phyloP scores from a whole-genome alignment of 2,888 invertebrate species.

The Eurytoma adleriae region DNA sequence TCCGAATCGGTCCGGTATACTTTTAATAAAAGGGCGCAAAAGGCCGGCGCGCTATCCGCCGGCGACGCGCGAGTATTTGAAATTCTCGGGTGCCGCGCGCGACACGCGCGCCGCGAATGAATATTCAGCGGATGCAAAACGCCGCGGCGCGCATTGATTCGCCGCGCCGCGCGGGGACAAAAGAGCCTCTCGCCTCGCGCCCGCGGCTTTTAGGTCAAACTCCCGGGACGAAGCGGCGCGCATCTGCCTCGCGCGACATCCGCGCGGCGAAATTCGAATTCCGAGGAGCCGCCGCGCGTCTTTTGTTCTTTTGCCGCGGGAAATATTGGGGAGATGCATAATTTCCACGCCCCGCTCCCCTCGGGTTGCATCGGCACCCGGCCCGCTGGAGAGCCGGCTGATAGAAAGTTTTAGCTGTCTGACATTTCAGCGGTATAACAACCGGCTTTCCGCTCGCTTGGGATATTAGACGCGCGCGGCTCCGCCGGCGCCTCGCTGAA shows the following conservation, averaged over 20 bases:
- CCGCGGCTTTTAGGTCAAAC: conserved; percentile 38
- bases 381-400: too few relatives aligned
- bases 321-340: conserved; percentile 16
- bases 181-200: conserved; percentile 9
- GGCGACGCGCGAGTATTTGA: conserved; percentile 61
- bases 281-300: conserved; percentile 17
- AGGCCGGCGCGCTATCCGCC: not conserved
- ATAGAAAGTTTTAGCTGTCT: conserved; percentile 4
- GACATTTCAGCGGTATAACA: not conserved
- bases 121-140: conserved; percentile 70
- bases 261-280: conserved; percentile 26
- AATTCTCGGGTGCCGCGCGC: conserved; percentile 64
- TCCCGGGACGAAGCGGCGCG: not conserved
- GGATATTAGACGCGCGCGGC: not conserved
- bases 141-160: conserved; percentile 44
- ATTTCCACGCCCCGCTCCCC: not conserved
- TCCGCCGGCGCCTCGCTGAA: not conserved
- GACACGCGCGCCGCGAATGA: conserved; percentile 61
- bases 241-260: not conserved
- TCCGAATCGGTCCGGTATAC: conserved; percentile 17
- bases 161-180: conserved; percentile 20
- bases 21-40: conserved; percentile 35
- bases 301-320: conserved; percentile 8
- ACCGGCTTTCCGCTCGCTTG: not conserved
- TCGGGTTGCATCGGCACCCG: too few relatives aligned